Percentiles rank a stretch among this genome's conserved stretches.
Evolutionary conservation across 2,113 vertebrate genomes (phyloP).

Genomic region (Aythya baeri): DNA sequence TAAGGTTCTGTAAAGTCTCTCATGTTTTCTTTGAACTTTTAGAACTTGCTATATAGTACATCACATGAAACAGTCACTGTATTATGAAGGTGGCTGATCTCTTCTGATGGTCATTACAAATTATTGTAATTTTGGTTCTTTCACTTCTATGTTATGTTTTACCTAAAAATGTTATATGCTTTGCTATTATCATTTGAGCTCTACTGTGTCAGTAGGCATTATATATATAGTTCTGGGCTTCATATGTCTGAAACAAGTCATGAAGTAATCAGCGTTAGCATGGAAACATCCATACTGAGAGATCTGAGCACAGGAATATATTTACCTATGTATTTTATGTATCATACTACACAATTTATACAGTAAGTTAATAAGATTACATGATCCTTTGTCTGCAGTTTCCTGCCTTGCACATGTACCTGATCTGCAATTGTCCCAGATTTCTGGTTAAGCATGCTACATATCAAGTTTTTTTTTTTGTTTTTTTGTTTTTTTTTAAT

Average conservation of each 20-base stretch:
- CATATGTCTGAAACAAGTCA: not conserved
- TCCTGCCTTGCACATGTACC: not conserved
- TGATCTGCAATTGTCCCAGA: not conserved
- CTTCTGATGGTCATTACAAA: not conserved
- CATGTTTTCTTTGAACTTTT: not conserved
- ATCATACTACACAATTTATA: not conserved
- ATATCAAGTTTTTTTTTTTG: not conserved
- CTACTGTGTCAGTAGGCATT: not conserved
- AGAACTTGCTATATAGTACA: not conserved
- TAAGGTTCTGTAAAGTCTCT: not conserved
- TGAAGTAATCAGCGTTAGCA: rapidly evolving
- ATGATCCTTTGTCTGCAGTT: not conserved
- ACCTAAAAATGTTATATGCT: not conserved
- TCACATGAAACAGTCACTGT: not conserved
- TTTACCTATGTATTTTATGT: not conserved
- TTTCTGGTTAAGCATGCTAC: not conserved
- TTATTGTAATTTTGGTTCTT: not conserved
- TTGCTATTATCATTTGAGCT: not conserved
- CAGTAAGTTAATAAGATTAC: not conserved
- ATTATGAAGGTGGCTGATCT: not conserved
- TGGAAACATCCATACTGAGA: not conserved
- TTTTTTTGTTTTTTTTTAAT: not conserved
- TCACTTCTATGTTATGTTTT: not conserved
- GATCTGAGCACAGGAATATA: not conserved
- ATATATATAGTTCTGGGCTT: not conserved